phyloP scores from a whole-genome alignment of 1,140 invertebrate species.

The Coptotermes formosanus region DNA sequence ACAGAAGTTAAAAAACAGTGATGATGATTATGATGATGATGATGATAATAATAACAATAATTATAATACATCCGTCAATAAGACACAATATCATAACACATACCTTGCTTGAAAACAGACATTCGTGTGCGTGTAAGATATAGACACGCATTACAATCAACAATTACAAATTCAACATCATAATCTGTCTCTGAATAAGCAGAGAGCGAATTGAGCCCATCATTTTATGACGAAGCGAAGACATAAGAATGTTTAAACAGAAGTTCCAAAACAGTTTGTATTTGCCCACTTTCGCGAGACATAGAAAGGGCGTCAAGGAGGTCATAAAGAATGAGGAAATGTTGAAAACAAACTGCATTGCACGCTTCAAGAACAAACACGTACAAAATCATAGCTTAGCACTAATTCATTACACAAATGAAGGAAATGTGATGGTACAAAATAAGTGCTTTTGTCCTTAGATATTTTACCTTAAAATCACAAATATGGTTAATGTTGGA shows the following conservation, averaged over 20 bases:
- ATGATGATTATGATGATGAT: not conserved
- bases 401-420: no score
- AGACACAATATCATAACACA: conserved; percentile 13
- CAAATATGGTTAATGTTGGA: not conserved
- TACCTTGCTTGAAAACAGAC: not conserved
- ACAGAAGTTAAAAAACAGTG: not conserved
- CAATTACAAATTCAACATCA: not conserved
- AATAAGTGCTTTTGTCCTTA: no score
- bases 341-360: no score
- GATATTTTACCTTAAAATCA: no score
- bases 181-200: not conserved
- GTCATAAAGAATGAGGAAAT: no score
- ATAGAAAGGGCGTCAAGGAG: no score
- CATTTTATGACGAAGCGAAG: not conserved
- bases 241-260: not conserved
- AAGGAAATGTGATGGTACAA: no score
- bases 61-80: not conserved
- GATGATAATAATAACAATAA: not conserved
- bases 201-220: not conserved
- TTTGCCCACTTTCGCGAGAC: no score
- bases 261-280: no score
- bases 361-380: no score
- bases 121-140: not conserved
- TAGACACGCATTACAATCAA: not conserved
- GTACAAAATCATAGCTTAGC: no score